Evolutionary conservation across 2,113 vertebrate species (phyloP), one percentile per base, ranked within the genome.

Genomic region (Cairina moschata): DNA sequence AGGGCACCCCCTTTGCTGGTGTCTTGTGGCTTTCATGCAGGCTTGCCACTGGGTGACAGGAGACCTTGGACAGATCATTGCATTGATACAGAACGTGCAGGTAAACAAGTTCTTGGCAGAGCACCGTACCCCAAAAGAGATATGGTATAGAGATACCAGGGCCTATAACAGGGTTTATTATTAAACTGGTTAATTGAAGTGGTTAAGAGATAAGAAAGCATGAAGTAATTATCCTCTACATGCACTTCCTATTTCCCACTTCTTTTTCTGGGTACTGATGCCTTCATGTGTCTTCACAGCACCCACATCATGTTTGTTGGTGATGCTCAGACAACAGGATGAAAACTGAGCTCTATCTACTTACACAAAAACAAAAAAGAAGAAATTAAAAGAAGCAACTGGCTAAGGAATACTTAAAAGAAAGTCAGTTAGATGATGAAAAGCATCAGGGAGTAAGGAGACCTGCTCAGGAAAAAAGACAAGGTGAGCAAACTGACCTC

Each of bases 61-160:
- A 56, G 59, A 63, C 46, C 40, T 48, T 56, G 36, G n/a, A 7
- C 42, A 25, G n/a, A 38, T 17, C 9, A 8, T 4, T 46, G 13
- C 15, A 8, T 14, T 65, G 18, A 28, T 17, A 58, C 10, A 67
- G 55, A 75, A 23, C 1, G 0, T 2, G 12, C 17, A 88, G 21
- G 29, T 44, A 92, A 90, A 86, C 14, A 86, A 79, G 17, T 21
- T n/a, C 46, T 66, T 82, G 68, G 59, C 55, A 80, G n/a, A 77
- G n/a, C 28, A 60, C 28, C 40, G n/a, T 22, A 16, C 31, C 8
- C 32, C 28, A 4, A 75, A 80, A 88, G 31, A 83, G 38, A 68
- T 9, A 52, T 0, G 11, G 52, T 40, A 44, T 52, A 13, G 40
- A 52, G 78, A 69, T 2, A 92, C 17, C 36, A 66, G 23, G 1